Conservation (phyloP, 2,888 invertebrate genomes). For the Scrobipalpa atriplicella region DNA sequence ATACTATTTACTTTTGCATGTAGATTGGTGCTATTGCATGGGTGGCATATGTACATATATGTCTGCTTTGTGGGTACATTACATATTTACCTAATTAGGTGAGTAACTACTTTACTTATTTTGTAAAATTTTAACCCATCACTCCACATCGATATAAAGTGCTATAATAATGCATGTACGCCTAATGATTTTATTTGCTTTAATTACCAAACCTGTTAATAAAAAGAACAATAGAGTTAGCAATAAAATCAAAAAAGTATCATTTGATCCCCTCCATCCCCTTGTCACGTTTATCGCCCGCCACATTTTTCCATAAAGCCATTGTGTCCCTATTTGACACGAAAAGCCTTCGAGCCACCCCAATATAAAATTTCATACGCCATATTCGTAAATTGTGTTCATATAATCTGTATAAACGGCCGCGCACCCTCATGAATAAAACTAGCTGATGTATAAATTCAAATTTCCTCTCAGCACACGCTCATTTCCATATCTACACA, state of each 20-base stretch:
- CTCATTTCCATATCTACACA: conserved; percentile 80
- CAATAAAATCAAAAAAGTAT: conserved; percentile 21
- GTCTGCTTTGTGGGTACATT: too few relatives aligned
- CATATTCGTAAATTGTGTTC: conserved; percentile 53
- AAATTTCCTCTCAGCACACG: conserved; percentile 81
- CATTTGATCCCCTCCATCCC: conserved; percentile 2
- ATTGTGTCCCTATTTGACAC: conserved; percentile 22
- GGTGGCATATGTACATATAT: too few relatives aligned
- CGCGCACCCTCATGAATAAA: conserved; percentile 74
- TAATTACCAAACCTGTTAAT: not conserved
- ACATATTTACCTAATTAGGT: too few relatives aligned
- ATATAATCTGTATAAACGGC: conserved; percentile 55
- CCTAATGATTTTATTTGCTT: not conserved
- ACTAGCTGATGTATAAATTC: conserved; percentile 82
- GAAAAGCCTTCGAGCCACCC: conserved; percentile 37
- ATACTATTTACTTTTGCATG: too few relatives aligned
- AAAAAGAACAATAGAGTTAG: conserved; percentile 12
- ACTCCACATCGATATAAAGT: not conserved
- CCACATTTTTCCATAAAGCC: conserved; percentile 21
- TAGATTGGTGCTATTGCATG: too few relatives aligned
- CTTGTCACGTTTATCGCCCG: conserved; percentile 18
- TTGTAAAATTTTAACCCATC: too few relatives aligned
- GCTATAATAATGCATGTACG: not conserved
- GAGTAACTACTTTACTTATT: too few relatives aligned
- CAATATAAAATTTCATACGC: conserved; percentile 44